Base-by-base conservation (phyloP, 2,113 vertebrate species). In the Plecturocebus donacophilus region DNA sequence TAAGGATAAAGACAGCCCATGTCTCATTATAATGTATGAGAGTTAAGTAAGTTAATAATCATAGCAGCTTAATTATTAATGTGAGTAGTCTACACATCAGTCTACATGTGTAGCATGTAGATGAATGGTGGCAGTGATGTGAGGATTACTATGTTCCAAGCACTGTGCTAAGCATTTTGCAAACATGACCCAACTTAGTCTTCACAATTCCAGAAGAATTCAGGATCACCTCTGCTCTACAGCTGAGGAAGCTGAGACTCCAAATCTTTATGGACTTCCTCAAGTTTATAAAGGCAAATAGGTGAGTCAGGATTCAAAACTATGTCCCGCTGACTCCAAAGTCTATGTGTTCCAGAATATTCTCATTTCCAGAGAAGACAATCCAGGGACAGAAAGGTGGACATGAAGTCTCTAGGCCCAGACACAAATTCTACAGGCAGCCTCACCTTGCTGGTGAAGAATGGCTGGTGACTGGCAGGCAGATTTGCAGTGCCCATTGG, bases 341-440 rank as follows among this genome's bases (percentile, higher is more conserved):
- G 87, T 64, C 84, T 49, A 0, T 68, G 7, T 45, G 54, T 90
- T 71, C 6, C 17, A 61, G 10, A 87, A 47, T 32, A 68, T 82
- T 87, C 30, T 9, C 32, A 45, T 45, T 96, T 87, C 54, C 21
- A 19, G 25, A 66, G 54, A 94, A 56, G 58, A 87, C 85, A 94
- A 38, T 38, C 3, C 1, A 58, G 27, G 19, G 14, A 3, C 35
- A 86, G 21, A 73, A 58, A 11, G 8, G 54, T 8, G 0, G 2
- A 1, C 9, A 0, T 47, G 47, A 79, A 45, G 3, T 17, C 11
- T 87, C 6, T 0, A 17, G 40, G 49, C 25, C 30, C 42, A 70
- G 66, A 49, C 35, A 27, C 19, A 30, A 20, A n/a, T 10, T 20
- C 13, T 2, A 0, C 9, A 23, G 32, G 45, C 7, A 52, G 40